Conservation (phyloP, 1,140 invertebrate genomes). For the Eupristina koningsbergeri region DNA sequence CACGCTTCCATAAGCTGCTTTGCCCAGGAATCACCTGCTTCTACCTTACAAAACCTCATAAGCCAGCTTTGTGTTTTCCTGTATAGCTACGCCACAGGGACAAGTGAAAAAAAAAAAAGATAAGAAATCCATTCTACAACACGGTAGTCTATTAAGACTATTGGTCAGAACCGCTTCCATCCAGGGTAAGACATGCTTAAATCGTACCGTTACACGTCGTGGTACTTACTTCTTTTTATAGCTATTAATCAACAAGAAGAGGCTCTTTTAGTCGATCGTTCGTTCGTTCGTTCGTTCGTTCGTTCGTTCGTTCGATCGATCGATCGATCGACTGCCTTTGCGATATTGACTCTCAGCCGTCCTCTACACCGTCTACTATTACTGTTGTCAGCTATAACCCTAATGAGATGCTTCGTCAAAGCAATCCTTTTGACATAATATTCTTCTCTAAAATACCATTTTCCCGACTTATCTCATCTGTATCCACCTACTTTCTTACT, state of each 20-base stretch:
- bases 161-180: conserved; percentile 68
- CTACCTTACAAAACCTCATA: neutral
- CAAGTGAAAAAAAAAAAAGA: conserved; percentile 27
- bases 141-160: conserved; percentile 66
- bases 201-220: conserved; percentile 68
- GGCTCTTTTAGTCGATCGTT: conserved; percentile 15
- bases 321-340: conserved; percentile 40
- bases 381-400: conserved; percentile 26
- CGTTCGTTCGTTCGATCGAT: no score
- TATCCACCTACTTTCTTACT: no score
- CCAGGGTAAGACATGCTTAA: conserved; percentile 66
- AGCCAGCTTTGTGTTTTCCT: conserved; percentile 33
- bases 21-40: neutral
- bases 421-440: neutral
- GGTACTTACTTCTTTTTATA: conserved; percentile 64
- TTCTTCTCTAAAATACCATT: no score
- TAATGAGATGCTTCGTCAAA: neutral
- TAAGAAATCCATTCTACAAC: conserved; percentile 56
- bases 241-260: conserved; percentile 36
- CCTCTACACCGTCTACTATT: neutral
- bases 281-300: no score
- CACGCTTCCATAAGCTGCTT: neutral
- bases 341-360: neutral
- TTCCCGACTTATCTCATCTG: no score
- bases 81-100: neutral